These are phyloP conservation scores for Tetragnatha montana DNA, from an alignment of 2,888 invertebrate genomes.

Conservation along the genomic window DNA sequence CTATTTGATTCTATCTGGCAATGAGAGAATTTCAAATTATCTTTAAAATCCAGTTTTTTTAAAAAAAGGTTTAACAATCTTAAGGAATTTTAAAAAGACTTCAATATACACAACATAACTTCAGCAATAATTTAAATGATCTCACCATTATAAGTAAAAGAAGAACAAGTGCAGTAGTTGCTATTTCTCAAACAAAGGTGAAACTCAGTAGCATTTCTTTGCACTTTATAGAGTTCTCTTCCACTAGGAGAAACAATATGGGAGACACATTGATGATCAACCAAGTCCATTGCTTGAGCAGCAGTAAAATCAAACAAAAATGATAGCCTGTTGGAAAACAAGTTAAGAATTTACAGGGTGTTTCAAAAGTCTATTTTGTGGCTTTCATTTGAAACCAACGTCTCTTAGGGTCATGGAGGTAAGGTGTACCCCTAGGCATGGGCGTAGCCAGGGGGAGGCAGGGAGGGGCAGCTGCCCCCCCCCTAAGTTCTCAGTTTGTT, in stretches of 20 bases:
- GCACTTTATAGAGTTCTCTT: slow-evolving; percentile 56
- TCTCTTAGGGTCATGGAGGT: too few relatives aligned
- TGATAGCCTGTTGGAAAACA: slow-evolving; percentile 37
- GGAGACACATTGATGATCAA: slow-evolving; percentile 45
- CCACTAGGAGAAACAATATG: slow-evolving; percentile 57
- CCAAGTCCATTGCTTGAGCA: slow-evolving; percentile 54
- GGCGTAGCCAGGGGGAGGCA: too few relatives aligned
- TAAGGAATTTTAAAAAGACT: not conserved
- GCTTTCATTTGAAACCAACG: too few relatives aligned
- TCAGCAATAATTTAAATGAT: not conserved
- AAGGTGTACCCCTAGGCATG: too few relatives aligned
- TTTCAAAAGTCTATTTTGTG: too few relatives aligned
- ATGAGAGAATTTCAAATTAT: too few relatives aligned
- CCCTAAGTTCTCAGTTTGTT: too few relatives aligned
- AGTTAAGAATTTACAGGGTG: not conserved
- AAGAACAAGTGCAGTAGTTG: slow-evolving; percentile 64
- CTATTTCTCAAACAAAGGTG: slow-evolving; percentile 55
- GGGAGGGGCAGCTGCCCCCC: too few relatives aligned
- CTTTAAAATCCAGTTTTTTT: too few relatives aligned
- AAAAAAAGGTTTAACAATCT: not conserved
- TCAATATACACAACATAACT: not conserved
- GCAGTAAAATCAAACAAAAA: slow-evolving; percentile 59
- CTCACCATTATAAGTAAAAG: slow-evolving; percentile 57
- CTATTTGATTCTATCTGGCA: too few relatives aligned
- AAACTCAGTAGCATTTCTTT: slow-evolving; percentile 46